Percentiles rank a stretch among this genome's conserved stretches.
Evolutionary conservation across 2,888 invertebrate species (phyloP).

Genomic region (Rhingia campestris): DNA sequence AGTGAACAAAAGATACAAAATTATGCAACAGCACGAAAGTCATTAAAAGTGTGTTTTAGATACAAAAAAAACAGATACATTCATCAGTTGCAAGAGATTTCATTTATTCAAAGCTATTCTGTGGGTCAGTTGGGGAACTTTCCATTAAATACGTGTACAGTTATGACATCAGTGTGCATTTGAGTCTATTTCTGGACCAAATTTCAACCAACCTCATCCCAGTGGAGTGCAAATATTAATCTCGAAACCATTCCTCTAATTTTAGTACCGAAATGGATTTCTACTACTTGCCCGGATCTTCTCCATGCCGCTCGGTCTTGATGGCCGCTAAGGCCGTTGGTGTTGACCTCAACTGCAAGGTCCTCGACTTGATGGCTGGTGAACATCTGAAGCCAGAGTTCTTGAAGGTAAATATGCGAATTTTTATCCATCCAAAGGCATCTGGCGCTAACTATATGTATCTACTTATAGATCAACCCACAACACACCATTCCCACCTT

Average conservation of each 20-base stretch:
- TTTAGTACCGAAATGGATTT: constrained; percentile 83
- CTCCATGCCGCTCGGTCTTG: constrained; percentile 87
- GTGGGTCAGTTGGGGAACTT: no score
- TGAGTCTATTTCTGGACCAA: constrained; percentile 36
- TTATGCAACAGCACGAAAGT: constrained; percentile 7
- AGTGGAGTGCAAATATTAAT: constrained; percentile 10
- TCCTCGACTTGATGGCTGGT: constrained; percentile 85
- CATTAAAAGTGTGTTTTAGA: constrained; percentile 1
- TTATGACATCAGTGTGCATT: constrained; percentile 25
- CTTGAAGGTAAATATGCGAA: constrained; percentile 84
- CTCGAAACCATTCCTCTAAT: constrained; percentile 8
- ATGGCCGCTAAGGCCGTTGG: constrained; percentile 87
- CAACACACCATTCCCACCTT: constrained; percentile 93
- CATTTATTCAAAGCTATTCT: no score
- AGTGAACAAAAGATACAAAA: constrained; percentile 9
- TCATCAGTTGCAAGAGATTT: no score
- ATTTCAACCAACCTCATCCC: neutral
- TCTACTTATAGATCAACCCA: constrained; percentile 87
- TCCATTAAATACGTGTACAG: constrained; percentile 2
- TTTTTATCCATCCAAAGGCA: no score
- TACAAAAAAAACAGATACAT: neutral
- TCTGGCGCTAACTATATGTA: neutral
- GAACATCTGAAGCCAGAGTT: constrained; percentile 89
- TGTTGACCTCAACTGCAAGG: constrained; percentile 86
- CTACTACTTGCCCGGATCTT: constrained; percentile 86